Base-by-base conservation (phyloP, 1,140 invertebrate species). In the Pissodes strobi region DNA sequence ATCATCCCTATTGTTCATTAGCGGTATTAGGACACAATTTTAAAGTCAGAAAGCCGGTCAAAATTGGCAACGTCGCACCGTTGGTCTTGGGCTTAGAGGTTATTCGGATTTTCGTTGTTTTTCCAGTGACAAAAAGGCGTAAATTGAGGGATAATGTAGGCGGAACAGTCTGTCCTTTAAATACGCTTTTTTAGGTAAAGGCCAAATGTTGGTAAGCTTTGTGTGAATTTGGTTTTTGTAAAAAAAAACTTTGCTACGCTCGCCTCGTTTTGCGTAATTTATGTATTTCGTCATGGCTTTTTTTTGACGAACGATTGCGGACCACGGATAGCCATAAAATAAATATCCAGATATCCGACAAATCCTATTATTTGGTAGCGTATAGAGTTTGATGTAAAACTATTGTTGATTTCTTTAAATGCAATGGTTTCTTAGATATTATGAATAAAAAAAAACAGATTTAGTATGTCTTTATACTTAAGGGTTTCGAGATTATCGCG, bases 141-240 rank as follows among this genome's bases (percentile, higher is more conserved):
- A 61, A 61, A 61, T 61, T 61, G 25, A 37, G 58, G 46, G 58
- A 61, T 61, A 61, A 61, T 61, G 58, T 52, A 61, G 37, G 58
- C 58, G 58, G 46, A 48, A 38, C 43, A 61, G 58, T 52, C 58
- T 61, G 46, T 51, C 45, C 45, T 61, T 61, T 51, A 61, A 61
- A 61, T 46, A 52, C 46, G 48, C 15, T 46, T 59, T 60, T 61
- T 59, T 21, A 8, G n/a, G 17, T n/a, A n/a, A 22, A 49, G 57
- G 12, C 43, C 43, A 59, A 46, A 30, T 23, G 13, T 48, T 45
- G 21, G 1, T 45, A 45, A 57, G 55, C 55, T 57, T 59, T 59
- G 9, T 9, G 52, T n/a, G n/a, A n/a, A n/a, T 41, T 19, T 18
- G 10, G 22, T 1, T 9, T 23, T 56, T 22, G 10, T 15, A 19